Evolutionary conservation across 2,888 invertebrate species (phyloP).

Genomic region (Eledone cirrhosa): DNA sequence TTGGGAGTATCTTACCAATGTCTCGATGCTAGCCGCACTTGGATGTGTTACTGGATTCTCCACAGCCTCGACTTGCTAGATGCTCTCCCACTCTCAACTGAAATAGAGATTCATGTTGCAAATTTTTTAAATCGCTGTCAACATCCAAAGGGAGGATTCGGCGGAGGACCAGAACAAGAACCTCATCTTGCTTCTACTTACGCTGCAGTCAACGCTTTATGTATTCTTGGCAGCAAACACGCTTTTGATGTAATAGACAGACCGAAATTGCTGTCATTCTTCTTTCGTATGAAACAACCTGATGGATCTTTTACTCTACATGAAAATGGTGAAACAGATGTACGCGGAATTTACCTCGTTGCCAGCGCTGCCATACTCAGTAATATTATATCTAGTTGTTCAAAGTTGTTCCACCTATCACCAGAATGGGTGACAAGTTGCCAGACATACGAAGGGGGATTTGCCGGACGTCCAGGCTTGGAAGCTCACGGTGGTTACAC

Average conservation of each 20-base stretch:
- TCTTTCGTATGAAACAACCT: constrained; percentile 79
- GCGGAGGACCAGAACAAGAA: constrained; percentile 87
- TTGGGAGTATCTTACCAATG: constrained; percentile 78
- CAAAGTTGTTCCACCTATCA: constrained; percentile 83
- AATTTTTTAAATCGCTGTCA: constrained; percentile 74
- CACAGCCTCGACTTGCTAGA: constrained; percentile 86
- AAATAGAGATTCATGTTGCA: constrained; percentile 39
- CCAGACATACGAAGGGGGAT: constrained; percentile 99
- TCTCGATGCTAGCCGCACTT: constrained; percentile 93
- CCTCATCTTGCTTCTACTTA: constrained; percentile 97
- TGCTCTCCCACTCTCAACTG: constrained; percentile 56
- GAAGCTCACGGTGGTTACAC: constrained; percentile 99
- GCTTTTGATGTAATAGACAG: constrained; percentile 89
- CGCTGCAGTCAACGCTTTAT: constrained; percentile 92
- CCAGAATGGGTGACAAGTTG: constrained; percentile 91
- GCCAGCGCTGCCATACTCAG: constrained; percentile 87
- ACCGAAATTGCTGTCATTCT: constrained; percentile 78
- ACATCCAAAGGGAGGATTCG: constrained; percentile 83
- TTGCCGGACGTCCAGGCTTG: constrained; percentile 90
- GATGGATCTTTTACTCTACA: constrained; percentile 95
- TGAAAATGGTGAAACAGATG: constrained; percentile 90
- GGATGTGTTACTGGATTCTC: constrained; percentile 97
- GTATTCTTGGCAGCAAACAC: constrained; percentile 83
- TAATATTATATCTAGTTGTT: constrained; percentile 74
- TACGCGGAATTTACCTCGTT: constrained; percentile 96